These are phyloP conservation scores for Anthonomus grandis DNA, from an alignment of 1,140 invertebrate genomes.

Conservation along the genomic window DNA sequence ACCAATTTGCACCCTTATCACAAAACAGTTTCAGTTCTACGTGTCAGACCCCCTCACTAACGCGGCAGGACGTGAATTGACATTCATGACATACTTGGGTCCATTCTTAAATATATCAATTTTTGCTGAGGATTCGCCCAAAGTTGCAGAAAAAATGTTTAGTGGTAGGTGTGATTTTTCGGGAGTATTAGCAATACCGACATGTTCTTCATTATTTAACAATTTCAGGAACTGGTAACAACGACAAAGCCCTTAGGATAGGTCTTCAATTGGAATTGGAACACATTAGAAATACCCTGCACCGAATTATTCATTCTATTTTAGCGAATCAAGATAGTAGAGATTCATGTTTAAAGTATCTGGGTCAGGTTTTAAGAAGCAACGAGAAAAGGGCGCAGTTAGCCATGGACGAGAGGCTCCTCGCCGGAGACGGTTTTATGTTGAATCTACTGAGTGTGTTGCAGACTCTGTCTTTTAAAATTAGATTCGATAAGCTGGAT, in stretches of 20 bases:
- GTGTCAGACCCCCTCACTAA: slow-evolving; percentile 57
- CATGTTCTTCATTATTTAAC: no score
- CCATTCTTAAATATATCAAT: slow-evolving; percentile 87
- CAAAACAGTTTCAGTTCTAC: slow-evolving; percentile 67
- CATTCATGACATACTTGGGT: slow-evolving; percentile 78
- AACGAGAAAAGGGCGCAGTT: slow-evolving; percentile 90
- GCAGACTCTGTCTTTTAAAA: slow-evolving; percentile 82
- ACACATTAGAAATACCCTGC: slow-evolving; percentile 66
- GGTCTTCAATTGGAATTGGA: slow-evolving; percentile 73
- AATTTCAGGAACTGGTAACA: slow-evolving; percentile 49
- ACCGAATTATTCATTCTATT: slow-evolving; percentile 80
- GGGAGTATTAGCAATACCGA: background rate
- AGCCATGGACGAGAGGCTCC: slow-evolving; percentile 77
- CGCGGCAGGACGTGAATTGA: slow-evolving; percentile 71
- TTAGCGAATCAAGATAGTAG: slow-evolving; percentile 74
- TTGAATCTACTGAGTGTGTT: slow-evolving; percentile 88
- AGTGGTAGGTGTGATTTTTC: background rate
- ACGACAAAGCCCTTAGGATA: slow-evolving; percentile 58
- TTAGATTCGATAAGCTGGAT: slow-evolving; percentile 82
- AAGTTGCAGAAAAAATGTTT: slow-evolving; percentile 54
- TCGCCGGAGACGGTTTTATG: slow-evolving; percentile 93
- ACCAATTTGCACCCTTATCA: slow-evolving; percentile 77
- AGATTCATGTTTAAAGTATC: slow-evolving; percentile 72
- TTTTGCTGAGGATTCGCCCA: slow-evolving; percentile 89
- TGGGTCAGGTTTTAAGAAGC: slow-evolving; percentile 68